A percentile compares a stretch with the other conserved stretches of the same genome.
Evolutionary conservation across 2,113 vertebrate genomes (phyloP).

Genomic region (Zeus faber): DNA sequence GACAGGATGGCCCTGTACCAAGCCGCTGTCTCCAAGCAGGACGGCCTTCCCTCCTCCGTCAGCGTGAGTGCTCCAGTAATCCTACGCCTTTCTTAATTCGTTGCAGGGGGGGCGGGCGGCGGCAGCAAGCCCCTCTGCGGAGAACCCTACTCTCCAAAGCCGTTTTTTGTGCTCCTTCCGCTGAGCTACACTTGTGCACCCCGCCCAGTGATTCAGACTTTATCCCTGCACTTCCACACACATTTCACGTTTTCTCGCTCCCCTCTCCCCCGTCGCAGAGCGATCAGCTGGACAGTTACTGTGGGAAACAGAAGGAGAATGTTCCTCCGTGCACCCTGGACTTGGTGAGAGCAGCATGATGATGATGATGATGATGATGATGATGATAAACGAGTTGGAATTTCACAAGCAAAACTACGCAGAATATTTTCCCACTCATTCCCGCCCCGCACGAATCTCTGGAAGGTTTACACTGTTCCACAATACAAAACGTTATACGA

Average conservation of each 20-base stretch:
- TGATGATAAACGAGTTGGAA: background rate
- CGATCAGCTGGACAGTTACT: conserved; percentile 73
- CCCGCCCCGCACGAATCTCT: too few species aligned
- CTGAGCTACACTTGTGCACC: too few species aligned
- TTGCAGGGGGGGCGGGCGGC: background rate
- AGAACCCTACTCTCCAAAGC: background rate
- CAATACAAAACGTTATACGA: too few species aligned
- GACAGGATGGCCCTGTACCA: conserved; percentile 95
- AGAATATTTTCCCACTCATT: too few species aligned
- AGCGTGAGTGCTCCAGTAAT: conserved; percentile 47
- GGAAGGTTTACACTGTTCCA: too few species aligned
- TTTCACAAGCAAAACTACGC: too few species aligned
- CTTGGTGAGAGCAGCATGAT: conserved; percentile 45
- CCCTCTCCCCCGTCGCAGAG: too few species aligned
- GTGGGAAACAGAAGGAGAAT: conserved; percentile 89
- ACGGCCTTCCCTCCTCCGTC: conserved; percentile 44
- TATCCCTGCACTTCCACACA: background rate
- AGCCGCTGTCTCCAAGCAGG: conserved; percentile 88
- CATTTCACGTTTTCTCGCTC: background rate
- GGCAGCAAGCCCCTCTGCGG: background rate
- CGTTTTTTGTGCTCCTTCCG: background rate
- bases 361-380: background rate
- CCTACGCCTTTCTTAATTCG: background rate
- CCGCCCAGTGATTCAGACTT: background rate
- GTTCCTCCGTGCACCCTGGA: conserved; percentile 78